Evolutionary conservation across 2,797 vertebrate genomes (phyloP), one percentile per base, ranked within the genome.

Genomic region (Petrocephalus sullivani): DNA sequence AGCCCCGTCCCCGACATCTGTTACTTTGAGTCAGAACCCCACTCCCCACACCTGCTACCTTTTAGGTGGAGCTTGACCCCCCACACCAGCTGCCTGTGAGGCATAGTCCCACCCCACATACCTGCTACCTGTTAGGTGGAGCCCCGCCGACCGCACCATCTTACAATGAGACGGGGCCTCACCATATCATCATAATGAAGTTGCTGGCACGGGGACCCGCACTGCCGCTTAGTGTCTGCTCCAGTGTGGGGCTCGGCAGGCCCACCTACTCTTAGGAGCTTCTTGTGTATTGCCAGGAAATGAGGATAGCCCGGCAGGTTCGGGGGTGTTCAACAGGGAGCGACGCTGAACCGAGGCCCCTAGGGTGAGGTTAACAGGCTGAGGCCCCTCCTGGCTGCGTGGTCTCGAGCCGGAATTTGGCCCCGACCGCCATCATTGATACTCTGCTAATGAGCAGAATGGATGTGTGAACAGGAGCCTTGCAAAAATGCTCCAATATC

Each of bases 291-390:
- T 28, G 1, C 10, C 64, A 16, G 10, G 67, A 37, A 71, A 71
- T 71, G 67, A 37, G 28, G 33, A 37, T 4, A 23, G 60, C 60
- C 9, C 21, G 23, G 60, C n/a, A 92, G 91, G 93, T 91, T 89
- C 54, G 78, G 91, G 93, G 94, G 93, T 92, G 93, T 92, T 94
- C 2, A 61, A 61, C 28, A 16, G 12, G 4, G 67, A 37, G 7
- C 60, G 60, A 78, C 58, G 23, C 23, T 61, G n/a, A 64, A 28
- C 28, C 28, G 28, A 28, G 28, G 28, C 21, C 60, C 60, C 60
- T 64, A 21, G 21, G n/a, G 7, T 9, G 58, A 61, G 58, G n/a
- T 61, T n/a, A 61, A 9, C n/a, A 23, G n/a, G 58, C 4, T 2
- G 23, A 61, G 8, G 21, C 60, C 9, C 9, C 60, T 28, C 8